A percentile compares a stretch with the other conserved stretches of the same genome.
Conservation (phyloP, 30 jellyfish, hydroid and myxozoan species). For the Catostylus mosaicus region DNA sequence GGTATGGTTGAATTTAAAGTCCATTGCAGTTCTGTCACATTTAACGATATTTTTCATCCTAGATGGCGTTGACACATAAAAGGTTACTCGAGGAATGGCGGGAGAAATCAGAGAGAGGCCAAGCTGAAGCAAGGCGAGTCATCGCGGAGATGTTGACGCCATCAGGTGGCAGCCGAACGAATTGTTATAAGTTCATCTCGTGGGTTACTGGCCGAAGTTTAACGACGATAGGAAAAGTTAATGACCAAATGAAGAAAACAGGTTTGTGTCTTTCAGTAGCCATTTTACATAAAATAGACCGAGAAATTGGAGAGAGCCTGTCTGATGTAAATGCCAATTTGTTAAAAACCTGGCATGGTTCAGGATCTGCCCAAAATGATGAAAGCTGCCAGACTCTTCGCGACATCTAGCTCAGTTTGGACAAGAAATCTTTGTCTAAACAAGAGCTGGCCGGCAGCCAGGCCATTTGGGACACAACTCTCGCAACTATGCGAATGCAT, state of each 20-base stretch:
- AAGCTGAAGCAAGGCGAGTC: constrained; percentile 97
- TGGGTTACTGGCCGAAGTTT: constrained; percentile 94
- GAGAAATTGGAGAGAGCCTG: too few species aligned
- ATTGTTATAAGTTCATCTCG: constrained; percentile 82
- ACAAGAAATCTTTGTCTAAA: too few species aligned
- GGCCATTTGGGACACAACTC: too few species aligned
- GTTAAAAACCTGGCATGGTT: background rate
- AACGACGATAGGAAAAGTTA: constrained; percentile 92
- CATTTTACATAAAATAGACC: too few species aligned
- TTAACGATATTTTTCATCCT: background rate
- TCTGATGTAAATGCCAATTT: too few species aligned
- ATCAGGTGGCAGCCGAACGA: constrained; percentile 95
- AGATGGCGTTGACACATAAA: constrained; percentile 92
- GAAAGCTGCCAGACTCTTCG: too few species aligned
- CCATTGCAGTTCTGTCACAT: background rate
- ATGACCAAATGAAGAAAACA: constrained; percentile 93
- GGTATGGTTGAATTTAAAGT: background rate
- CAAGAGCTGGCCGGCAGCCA: too few species aligned
- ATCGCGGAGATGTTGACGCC: constrained; percentile 97
- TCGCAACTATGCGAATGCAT: too few species aligned
- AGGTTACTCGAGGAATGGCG: constrained; percentile 86
- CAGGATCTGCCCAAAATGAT: background rate
- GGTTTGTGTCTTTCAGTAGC: constrained; percentile 71
- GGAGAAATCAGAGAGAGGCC: constrained; percentile 81
- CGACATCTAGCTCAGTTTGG: too few species aligned